Conservation (phyloP, 1,140 invertebrate species). For the Drosophila lacteicornis region DNA sequence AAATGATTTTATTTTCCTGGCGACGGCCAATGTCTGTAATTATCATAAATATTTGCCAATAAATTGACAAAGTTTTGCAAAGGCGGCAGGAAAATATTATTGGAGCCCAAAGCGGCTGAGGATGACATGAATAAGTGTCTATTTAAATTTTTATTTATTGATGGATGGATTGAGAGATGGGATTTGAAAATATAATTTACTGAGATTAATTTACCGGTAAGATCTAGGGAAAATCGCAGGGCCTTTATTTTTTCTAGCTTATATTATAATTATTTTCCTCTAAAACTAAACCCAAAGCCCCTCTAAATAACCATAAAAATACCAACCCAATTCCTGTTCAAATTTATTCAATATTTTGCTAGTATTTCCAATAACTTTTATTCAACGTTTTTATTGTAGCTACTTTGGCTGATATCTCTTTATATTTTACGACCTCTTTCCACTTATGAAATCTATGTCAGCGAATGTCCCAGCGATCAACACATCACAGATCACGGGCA, state of each 20-base stretch:
- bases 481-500: conserved; percentile 23
- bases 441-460: conserved; percentile 26
- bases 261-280: too few relatives aligned
- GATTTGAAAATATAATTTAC: background rate
- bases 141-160: background rate
- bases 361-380: background rate
- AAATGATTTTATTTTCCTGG: conserved; percentile 70
- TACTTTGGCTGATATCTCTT: background rate
- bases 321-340: background rate
- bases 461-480: conserved; percentile 1
- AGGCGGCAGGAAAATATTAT: conserved; percentile 29
- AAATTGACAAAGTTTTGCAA: conserved; percentile 40
- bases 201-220: background rate
- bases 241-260: too few relatives aligned
- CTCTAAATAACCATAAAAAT: too few relatives aligned
- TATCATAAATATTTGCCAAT: conserved; percentile 74
- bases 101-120: background rate
- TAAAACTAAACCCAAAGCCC: too few relatives aligned
- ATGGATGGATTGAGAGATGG: too few relatives aligned
- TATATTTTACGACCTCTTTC: conserved; percentile 6
- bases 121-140: conserved; percentile 4
- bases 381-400: background rate
- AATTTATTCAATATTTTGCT: background rate
- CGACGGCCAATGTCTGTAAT: conserved; percentile 54
- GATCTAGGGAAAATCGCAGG: background rate